These are phyloP conservation scores for Mercenaria mercenaria DNA, from an alignment of 1,140 invertebrate genomes.

Conservation along the genomic window DNA sequence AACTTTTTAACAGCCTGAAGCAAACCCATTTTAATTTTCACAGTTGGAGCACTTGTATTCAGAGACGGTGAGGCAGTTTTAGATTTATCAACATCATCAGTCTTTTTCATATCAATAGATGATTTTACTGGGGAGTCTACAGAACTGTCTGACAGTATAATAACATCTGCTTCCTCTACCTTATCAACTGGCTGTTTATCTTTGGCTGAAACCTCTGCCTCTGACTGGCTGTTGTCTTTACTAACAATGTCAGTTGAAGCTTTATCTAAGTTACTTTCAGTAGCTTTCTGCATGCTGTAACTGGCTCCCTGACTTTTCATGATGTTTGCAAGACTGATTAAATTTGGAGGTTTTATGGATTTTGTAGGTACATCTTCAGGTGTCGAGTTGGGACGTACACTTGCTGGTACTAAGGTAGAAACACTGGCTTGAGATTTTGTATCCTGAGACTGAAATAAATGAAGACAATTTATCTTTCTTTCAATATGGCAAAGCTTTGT, in stretches of 20 bases:
- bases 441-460: conserved; percentile 26
- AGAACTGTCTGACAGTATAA: conserved; percentile 52
- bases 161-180: conserved; percentile 9
- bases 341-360: background rate
- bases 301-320: conserved; percentile 18
- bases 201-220: background rate
- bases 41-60: conserved; percentile 28
- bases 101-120: background rate
- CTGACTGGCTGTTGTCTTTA: background rate
- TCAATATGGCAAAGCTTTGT: too few species aligned
- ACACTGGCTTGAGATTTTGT: background rate
- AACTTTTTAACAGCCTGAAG: conserved; percentile 51
- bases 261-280: background rate
- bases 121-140: conserved; percentile 7
- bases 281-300: conserved; percentile 19
- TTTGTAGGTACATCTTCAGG: background rate
- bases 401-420: background rate
- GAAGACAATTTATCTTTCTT: background rate
- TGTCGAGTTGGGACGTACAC: background rate
- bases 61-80: background rate
- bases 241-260: background rate
- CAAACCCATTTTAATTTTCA: conserved; percentile 59
- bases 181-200: background rate
- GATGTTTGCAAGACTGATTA: conserved; percentile 18
- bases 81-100: background rate